phyloP scores from a whole-genome alignment of 1,140 invertebrate species.

The Daktulosphaira vitifoliae region DNA sequence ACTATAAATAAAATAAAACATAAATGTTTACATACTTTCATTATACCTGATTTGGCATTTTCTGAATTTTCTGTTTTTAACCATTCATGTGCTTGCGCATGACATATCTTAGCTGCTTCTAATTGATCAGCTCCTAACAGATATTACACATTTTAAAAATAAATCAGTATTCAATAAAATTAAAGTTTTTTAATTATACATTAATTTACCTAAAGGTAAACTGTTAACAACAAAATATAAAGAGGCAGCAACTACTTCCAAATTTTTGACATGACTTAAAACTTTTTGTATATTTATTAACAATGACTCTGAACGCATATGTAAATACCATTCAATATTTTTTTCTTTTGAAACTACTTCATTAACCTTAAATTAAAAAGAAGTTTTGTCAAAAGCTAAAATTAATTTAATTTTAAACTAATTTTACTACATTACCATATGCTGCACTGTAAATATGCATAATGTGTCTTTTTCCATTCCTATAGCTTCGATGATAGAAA shows the following conservation, averaged over 20 bases:
- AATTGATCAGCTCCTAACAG: constrained; percentile 45
- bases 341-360: constrained; percentile 6
- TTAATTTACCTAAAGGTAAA: constrained; percentile 43
- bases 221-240: constrained; percentile 45
- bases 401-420: background rate
- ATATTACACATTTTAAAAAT: no score
- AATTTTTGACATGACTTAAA: constrained; percentile 42
- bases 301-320: constrained; percentile 40
- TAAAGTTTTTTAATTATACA: no score
- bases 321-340: constrained; percentile 35
- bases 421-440: constrained; percentile 37
- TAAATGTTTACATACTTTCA: constrained; percentile 33
- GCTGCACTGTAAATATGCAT: constrained; percentile 44
- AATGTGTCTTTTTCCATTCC: constrained; percentile 43
- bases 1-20: background rate
- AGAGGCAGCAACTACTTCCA: constrained; percentile 41
- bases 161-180: no score
- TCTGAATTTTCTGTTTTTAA: constrained; percentile 34
- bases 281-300: constrained; percentile 44
- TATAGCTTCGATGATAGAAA: constrained; percentile 42
- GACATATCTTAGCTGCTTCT: constrained; percentile 44
- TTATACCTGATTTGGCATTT: constrained; percentile 35
- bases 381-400: no score
- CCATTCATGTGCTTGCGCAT: constrained; percentile 38
- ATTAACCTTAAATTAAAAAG: constrained; percentile 9